phyloP scores from a whole-genome alignment of 2,113 vertebrate genomes.

The Coptodon rendalli region DNA sequence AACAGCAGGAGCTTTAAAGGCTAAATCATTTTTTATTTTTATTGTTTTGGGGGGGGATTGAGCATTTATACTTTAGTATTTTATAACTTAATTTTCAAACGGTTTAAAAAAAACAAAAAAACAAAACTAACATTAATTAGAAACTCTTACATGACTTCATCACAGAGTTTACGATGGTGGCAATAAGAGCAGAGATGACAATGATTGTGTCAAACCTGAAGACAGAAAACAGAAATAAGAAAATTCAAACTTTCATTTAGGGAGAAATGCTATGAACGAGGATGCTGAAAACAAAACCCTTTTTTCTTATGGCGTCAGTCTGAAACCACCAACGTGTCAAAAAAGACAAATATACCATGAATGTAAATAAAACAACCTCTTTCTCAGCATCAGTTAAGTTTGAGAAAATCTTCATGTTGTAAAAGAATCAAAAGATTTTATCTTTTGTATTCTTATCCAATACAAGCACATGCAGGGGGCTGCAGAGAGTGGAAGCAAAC shows the following conservation, averaged over 20 bases:
- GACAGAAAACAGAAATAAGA: background rate
- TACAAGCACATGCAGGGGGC: background rate
- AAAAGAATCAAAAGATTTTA: background rate
- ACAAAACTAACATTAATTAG: background rate
- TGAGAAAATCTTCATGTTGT: background rate
- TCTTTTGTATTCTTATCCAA: background rate
- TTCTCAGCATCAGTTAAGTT: background rate
- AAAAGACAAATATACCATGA: background rate
- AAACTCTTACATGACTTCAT: conserved; percentile 77
- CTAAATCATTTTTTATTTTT: too few species aligned
- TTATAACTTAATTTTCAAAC: background rate
- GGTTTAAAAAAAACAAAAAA: background rate
- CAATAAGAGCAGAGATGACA: conserved; percentile 82
- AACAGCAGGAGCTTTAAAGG: background rate
- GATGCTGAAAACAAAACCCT: background rate
- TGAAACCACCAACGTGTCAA: background rate
- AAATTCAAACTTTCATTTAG: background rate
- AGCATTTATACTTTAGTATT: background rate
- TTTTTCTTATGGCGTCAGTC: background rate
- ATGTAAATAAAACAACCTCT: background rate
- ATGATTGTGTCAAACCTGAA: conserved; percentile 90
- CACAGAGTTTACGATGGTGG: conserved; percentile 76
- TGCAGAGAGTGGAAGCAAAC: background rate
- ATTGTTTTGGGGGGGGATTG: too few species aligned
- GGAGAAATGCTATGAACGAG: background rate